Percentiles rank a stretch among this genome's conserved stretches.
These are phyloP conservation scores for Diplodus puntazzo DNA, from an alignment of 2,797 vertebrate genomes.

Conservation along the genomic window DNA sequence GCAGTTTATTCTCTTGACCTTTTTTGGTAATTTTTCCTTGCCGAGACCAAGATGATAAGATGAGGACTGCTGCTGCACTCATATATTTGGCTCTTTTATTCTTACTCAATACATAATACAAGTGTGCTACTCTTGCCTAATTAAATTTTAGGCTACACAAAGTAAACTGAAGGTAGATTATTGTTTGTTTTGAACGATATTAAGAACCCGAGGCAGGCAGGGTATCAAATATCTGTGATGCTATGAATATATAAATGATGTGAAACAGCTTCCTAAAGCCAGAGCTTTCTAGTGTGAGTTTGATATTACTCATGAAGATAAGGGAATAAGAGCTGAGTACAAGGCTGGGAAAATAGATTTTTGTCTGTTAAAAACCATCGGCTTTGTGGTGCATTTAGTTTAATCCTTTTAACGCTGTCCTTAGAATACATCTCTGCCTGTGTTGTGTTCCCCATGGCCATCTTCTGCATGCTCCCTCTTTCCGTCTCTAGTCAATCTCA, in stretches of 20 bases:
- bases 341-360: background rate
- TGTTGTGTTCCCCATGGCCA: conserved; percentile 56
- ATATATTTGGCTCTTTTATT: background rate
- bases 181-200: background rate
- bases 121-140: background rate
- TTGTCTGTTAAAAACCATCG: conserved; percentile 6
- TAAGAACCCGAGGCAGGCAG: background rate
- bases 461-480: conserved; percentile 47
- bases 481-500: conserved; percentile 75
- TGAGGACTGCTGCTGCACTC: conserved; percentile 1
- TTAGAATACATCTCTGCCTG: conserved; percentile 36
- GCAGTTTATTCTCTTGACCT: conserved; percentile 66
- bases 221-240: conserved; percentile 5
- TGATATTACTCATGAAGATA: background rate
- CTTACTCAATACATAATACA: background rate
- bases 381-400: conserved; percentile 24
- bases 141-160: background rate
- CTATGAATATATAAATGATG: background rate
- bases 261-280: background rate
- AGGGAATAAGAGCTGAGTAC: background rate
- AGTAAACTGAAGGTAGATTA: background rate
- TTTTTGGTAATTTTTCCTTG: conserved; percentile 74
- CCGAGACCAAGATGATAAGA: conserved; percentile 32
- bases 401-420: conserved; percentile 51
- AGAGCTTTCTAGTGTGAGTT: background rate